phyloP scores from a whole-genome alignment of 2,888 invertebrate genomes.

The Patella ulyssiponensis region DNA sequence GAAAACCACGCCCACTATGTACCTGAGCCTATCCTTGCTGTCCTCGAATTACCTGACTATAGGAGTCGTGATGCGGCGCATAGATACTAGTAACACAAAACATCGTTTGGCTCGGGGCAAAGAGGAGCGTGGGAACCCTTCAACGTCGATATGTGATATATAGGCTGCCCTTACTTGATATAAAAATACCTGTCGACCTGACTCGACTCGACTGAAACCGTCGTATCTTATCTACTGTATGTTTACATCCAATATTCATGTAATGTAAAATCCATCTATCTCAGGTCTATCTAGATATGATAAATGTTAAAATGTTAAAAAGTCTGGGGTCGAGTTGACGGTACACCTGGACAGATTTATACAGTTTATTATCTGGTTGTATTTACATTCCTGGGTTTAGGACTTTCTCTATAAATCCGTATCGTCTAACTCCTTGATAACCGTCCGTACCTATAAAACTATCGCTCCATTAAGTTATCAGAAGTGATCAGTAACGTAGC shows the following conservation, averaged over 20 bases:
- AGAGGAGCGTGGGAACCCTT: conserved; percentile 5
- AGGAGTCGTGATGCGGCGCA: conserved; percentile 3
- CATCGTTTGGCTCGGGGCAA: conserved; percentile 2
- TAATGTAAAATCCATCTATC: not conserved
- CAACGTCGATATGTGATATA: conserved; percentile 1
- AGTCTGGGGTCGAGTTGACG: not conserved
- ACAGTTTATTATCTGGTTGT: not conserved
- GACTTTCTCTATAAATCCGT: not conserved
- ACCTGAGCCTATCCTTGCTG: not conserved
- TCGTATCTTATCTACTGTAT: not conserved
- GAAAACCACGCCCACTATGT: conserved; percentile 39
- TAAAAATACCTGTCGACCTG: not conserved
- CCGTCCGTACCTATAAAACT: too few species aligned
- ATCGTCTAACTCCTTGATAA: too few species aligned
- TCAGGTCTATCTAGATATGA: not conserved
- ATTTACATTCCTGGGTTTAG: not conserved
- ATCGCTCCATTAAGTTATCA: too few species aligned
- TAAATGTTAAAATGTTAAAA: not conserved
- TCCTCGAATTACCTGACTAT: not conserved
- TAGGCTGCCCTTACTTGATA: conserved; percentile 1
- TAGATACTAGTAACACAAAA: conserved; percentile 8
- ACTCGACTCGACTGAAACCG: not conserved
- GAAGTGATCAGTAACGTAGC: too few species aligned
- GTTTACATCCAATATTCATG: not conserved
- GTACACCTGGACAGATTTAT: not conserved